A percentile compares a stretch with the other conserved stretches of the same genome.
Conservation (phyloP, 1,140 invertebrate species). For the Antheraea mylitta region DNA sequence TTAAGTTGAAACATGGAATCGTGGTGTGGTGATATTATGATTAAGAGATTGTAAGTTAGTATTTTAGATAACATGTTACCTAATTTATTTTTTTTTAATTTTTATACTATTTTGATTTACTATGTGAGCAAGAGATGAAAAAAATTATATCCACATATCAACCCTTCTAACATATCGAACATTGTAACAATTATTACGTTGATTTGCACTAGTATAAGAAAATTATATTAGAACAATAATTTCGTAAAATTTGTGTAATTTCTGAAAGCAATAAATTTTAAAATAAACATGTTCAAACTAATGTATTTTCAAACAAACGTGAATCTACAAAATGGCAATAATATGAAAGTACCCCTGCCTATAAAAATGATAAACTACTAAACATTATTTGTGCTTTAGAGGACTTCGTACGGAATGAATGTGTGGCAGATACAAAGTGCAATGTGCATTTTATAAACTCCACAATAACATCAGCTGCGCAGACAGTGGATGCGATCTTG, state of each 20-base stretch:
- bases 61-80: neutral
- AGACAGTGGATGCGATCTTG: constrained; percentile 49
- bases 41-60: constrained; percentile 8
- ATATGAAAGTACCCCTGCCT: constrained; percentile 25
- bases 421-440: constrained; percentile 13
- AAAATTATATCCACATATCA: too few species aligned
- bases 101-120: too few species aligned
- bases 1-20: constrained; percentile 23
- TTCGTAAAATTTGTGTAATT: too few species aligned
- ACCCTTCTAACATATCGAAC: too few species aligned
- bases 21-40: constrained; percentile 15
- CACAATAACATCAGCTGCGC: constrained; percentile 42
- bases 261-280: too few species aligned
- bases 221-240: too few species aligned
- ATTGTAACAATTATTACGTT: too few species aligned
- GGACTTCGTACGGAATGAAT: constrained; percentile 10
- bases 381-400: constrained; percentile 29
- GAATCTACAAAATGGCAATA: constrained; percentile 21
- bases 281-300: neutral
- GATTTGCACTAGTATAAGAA: too few species aligned
- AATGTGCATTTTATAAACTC: constrained; percentile 22
- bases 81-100: too few species aligned
- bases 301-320: neutral
- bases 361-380: constrained; percentile 38
- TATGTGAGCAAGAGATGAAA: too few species aligned